A percentile compares a stretch with the other conserved stretches of the same genome.
Evolutionary conservation across 2,113 vertebrate genomes (phyloP).

Genomic region (Diphyllodes magnificus): DNA sequence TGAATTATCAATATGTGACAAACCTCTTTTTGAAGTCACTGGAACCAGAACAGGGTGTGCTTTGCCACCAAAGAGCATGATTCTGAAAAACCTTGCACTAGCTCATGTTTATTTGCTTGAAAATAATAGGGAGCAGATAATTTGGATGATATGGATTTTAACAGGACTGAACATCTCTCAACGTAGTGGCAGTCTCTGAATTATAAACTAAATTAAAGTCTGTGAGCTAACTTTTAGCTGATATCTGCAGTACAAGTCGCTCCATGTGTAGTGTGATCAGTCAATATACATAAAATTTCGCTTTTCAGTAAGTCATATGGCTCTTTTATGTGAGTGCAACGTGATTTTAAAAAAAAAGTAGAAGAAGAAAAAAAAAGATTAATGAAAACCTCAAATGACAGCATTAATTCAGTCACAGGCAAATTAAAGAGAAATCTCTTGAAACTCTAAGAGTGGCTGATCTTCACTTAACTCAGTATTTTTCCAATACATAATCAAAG

Average conservation of each 20-base stretch:
- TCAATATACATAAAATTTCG: neutral
- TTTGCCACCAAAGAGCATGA: neutral
- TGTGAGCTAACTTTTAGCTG: neutral
- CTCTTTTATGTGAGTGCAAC: neutral
- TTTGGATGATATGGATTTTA: neutral
- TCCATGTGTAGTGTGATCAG: neutral
- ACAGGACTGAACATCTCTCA: neutral
- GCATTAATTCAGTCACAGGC: neutral
- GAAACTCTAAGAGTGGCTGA: neutral
- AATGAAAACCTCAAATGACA: neutral
- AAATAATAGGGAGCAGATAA: neutral
- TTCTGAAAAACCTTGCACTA: neutral
- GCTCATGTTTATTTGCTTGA: neutral
- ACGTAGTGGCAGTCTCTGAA: neutral
- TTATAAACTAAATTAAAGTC: neutral
- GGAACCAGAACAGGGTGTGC: fast-evolving
- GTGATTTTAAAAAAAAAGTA: neutral
- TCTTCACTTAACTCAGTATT: neutral
- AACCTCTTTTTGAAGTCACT: neutral
- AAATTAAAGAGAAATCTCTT: neutral
- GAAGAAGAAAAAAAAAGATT: neutral
- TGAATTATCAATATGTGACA: neutral
- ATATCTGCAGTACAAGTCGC: neutral
- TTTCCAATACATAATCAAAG: neutral
- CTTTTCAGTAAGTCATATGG: neutral